Evolutionary conservation across 2,113 vertebrate genomes (phyloP).

Genomic region (Pachycephala philippinensis): DNA sequence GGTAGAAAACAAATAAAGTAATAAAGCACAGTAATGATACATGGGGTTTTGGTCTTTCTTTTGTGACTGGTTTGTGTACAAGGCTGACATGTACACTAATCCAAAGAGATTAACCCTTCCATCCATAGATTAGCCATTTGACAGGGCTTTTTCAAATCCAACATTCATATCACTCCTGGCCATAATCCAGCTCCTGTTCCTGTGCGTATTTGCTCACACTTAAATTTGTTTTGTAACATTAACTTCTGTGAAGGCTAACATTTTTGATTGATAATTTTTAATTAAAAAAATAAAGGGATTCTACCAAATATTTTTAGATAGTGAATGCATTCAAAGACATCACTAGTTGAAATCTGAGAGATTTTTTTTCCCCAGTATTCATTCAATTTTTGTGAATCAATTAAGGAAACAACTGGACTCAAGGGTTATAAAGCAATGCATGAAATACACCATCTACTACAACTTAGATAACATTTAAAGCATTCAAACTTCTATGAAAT

Average conservation of each 20-base stretch:
- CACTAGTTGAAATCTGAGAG: not conserved
- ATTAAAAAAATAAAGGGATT: not conserved
- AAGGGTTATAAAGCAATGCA: not conserved
- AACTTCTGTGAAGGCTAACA: not conserved
- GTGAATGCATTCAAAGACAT: not conserved
- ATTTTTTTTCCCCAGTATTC: not conserved
- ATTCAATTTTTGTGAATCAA: not conserved
- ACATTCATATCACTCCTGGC: fast-evolving
- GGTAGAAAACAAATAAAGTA: not conserved
- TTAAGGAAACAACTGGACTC: not conserved
- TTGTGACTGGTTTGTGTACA: not conserved
- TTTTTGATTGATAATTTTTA: not conserved
- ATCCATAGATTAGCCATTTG: not conserved
- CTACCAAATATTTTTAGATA: not conserved
- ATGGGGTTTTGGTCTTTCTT: not conserved
- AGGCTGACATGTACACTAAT: not conserved
- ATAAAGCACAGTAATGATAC: not conserved
- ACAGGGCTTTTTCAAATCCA: not conserved
- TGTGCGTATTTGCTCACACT: fast-evolving
- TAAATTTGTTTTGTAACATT: not conserved
- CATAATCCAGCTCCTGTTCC: not conserved
- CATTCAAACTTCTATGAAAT: not conserved
- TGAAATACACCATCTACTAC: not conserved
- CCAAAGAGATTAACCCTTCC: not conserved
- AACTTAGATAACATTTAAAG: not conserved